Conservation (phyloP, 2,888 invertebrate species). For the Rhingia campestris region DNA sequence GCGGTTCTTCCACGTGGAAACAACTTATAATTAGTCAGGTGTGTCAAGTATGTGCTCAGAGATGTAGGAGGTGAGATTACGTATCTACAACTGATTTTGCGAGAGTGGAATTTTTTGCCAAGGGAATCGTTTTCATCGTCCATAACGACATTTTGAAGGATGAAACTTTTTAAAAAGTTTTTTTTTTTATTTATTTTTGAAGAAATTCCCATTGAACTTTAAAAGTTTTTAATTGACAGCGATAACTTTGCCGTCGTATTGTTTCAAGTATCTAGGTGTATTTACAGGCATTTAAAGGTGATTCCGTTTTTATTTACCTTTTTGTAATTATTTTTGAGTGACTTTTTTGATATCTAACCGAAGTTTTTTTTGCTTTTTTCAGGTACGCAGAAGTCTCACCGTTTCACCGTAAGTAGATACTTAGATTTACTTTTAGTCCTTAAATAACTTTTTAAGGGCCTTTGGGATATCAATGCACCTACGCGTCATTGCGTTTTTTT, state of each 20-base stretch:
- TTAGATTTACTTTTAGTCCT: background rate
- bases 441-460: too few species aligned
- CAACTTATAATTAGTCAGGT: constrained; percentile 44
- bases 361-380: constrained; percentile 20
- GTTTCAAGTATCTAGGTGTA: too few species aligned
- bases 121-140: too few species aligned
- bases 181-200: too few species aligned
- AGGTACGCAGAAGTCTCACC: constrained; percentile 57
- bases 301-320: background rate
- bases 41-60: background rate
- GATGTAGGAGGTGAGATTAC: background rate
- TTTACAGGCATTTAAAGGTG: too few species aligned
- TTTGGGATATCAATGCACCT: too few species aligned
- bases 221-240: too few species aligned
- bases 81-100: background rate
- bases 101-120: background rate
- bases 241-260: too few species aligned
- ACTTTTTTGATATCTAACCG: constrained; percentile 1
- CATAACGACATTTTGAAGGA: too few species aligned
- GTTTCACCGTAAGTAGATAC: constrained; percentile 47
- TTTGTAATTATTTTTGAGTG: background rate
- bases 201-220: too few species aligned
- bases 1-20: constrained; percentile 33
- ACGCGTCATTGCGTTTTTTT: too few species aligned
- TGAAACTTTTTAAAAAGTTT: too few species aligned